phyloP scores from a whole-genome alignment of 2,113 vertebrate species.

The Paralichthys olivaceus region DNA sequence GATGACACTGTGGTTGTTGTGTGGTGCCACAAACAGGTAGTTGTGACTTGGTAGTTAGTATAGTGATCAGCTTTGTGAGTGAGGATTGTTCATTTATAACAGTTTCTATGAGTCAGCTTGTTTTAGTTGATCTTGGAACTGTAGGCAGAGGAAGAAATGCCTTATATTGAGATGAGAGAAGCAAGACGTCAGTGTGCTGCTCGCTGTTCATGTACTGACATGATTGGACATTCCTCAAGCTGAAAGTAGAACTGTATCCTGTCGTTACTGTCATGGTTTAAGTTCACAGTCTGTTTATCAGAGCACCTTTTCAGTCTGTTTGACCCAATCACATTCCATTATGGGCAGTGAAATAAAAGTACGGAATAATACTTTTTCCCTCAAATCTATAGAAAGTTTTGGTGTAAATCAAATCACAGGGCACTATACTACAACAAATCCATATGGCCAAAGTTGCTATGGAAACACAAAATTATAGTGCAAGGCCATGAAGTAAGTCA shows the following conservation, averaged over 20 bases:
- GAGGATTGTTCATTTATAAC: not conserved
- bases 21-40: not conserved
- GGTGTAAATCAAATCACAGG: not conserved
- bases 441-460: not conserved
- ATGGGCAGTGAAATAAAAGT: not conserved
- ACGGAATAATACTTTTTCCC: not conserved
- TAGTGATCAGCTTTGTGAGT: not conserved
- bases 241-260: constrained; percentile 47
- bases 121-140: not conserved
- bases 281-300: constrained; percentile 34
- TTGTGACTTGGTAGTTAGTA: not conserved
- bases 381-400: not conserved
- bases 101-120: not conserved
- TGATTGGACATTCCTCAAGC: constrained; percentile 72
- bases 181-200: constrained; percentile 3
- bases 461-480: not conserved
- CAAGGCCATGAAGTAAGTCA: not conserved
- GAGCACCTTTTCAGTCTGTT: constrained; percentile 24
- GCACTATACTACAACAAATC: constrained; percentile 1
- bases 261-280: constrained; percentile 29
- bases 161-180: constrained; percentile 18
- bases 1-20: not conserved
- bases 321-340: not conserved
- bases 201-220: constrained; percentile 71
- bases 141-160: constrained; percentile 15